Base-by-base conservation (phyloP, 2,113 vertebrate genomes). In the Oriolus oriolus region DNA sequence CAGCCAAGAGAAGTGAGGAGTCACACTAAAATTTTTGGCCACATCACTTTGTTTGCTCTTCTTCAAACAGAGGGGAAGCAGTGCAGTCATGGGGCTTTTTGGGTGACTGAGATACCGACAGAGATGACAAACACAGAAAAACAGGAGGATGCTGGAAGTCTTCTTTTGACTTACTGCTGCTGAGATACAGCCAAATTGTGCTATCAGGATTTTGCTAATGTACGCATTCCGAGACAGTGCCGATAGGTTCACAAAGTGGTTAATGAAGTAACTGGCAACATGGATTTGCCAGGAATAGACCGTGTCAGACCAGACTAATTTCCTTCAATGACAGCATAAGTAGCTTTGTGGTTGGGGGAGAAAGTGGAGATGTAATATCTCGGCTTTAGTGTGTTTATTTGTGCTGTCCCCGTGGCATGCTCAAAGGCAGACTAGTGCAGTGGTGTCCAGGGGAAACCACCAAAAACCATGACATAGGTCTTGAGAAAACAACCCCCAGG, bases 391-490 rank as follows among this genome's bases (percentile, higher is more conserved):
- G 21, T 24, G 13, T 28, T 41, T 73, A 21, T 83, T 84, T 77
- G 9, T 41, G 30, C 16, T 50, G 11, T 47, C 12, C 7, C 33
- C 1, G 0, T n/a, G 53, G 21, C 17, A 7, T 1, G 2, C 9
- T 79, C 6, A 31, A 16, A 21, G 35, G 9, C 52, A 68, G 30
- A 39, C 2, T 21, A 30, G 3, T 17, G 10, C 16, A 69, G 23
- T 1, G 2, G 7, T 47, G 23, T n/a, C 8, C 22, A 52, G 64
- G 54, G 31, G 6, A 81, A 87, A 57, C 9, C 18, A 17, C 10
- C 24, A 45, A 80, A 89, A 78, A 10, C 1, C 26, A 41, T 37
- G 26, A 53, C 28, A 59, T 2, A 24, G 13, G 22, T 41, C 35
- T 50, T 59, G 37, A 74, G 44, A 50, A 80, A 86, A 50, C 3